Evolutionary conservation across 2,888 invertebrate species (phyloP), one percentile per base, ranked within the genome.

Genomic region (Tinea trinotella): DNA sequence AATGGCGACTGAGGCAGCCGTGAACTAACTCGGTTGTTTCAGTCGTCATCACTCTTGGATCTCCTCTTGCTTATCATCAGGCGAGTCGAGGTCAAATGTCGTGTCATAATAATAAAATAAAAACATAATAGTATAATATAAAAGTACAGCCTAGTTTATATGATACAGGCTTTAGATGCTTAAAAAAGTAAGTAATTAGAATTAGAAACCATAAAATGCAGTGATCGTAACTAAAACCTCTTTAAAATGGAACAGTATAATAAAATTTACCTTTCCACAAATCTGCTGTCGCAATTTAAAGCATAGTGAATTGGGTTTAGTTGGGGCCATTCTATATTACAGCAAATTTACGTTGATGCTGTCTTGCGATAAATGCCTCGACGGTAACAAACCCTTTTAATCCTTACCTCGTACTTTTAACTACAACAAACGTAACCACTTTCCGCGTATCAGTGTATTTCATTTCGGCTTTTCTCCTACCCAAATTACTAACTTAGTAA

Each of bases 261-360:
- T 52, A 35, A 52, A 52, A 35, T 52, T 52, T 18, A 34, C 35
- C 36, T 52, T 52, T 35, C 52, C 35, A 35, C 52, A 34, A 36
- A 52, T 52, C 52, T 36, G 52, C 34, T 35, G 15, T 52, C 50
- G 55, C 58, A 62, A 64, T 62, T 65, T 61, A 57, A 60, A 60
- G 63, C 59, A 59, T 60, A 54, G 54, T 56, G 62, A 63, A 64
- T 66, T 59, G 30, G 52, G 52, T 19, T 52, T 52, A 52, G 35
- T 52, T 35, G 18, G 36, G 22, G 12, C 52, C 34, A 52, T 52
- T 36, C 52, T 35, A 52, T 35, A 52, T 52, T 36, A 34, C 13
- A n/a, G 52, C 56, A 56, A 60, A 65, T 62, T 62, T 61, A 63
- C 57, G 55, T 55, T 59, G 65, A 63, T 62, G 58, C 59, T 55